Evolutionary conservation across 2,888 invertebrate genomes (phyloP), one percentile per base, ranked within the genome.

Genomic region (Apantesis nais): DNA sequence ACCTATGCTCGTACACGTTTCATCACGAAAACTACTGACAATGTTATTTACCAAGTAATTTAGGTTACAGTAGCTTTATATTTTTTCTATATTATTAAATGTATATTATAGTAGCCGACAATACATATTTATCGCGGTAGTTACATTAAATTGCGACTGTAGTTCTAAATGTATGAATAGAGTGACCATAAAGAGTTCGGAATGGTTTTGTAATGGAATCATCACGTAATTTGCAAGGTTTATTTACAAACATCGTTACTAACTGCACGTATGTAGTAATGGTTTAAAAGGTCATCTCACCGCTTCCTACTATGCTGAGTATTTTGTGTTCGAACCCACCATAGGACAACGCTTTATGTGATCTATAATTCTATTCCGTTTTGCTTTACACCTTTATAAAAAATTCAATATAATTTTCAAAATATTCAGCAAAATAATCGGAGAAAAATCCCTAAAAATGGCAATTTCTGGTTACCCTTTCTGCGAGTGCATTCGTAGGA

Each of bases 61-160:
- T 70, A 73, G 70, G 70, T 75, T 71, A 58, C 52, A 73, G 62
- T 70, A 69, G 55, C 64, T 55, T 48, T 37, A 65, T 34, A 37
- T 52, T 31, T 34, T 65, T 65, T 65, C 1, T 29, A 52, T 55
- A 65, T 65, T 65, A 37, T 65, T 55, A 74, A 70, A 67, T 71
- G 67, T 70, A 63, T 63, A 55, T 66, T 66, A 72, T 77, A 60
- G 72, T 68, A 74, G 79, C 64, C 71, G 73, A 63, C 72, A 70
- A 76, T 82, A 80, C 74, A 74, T 80, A 80, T 82, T 80, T 80
- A 82, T 80, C 72, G 72, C 63, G 44, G 69, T 58, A 69, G 76
- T 78, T 82, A 74, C 71, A 82, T 80, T 72, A 76, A 68, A 71
- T 70, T 70, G 63, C 68, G 68, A 71, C 62, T 68, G 68, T 72